Base-by-base conservation (phyloP, 2,113 vertebrate genomes). In the Podocnemis expansa region DNA sequence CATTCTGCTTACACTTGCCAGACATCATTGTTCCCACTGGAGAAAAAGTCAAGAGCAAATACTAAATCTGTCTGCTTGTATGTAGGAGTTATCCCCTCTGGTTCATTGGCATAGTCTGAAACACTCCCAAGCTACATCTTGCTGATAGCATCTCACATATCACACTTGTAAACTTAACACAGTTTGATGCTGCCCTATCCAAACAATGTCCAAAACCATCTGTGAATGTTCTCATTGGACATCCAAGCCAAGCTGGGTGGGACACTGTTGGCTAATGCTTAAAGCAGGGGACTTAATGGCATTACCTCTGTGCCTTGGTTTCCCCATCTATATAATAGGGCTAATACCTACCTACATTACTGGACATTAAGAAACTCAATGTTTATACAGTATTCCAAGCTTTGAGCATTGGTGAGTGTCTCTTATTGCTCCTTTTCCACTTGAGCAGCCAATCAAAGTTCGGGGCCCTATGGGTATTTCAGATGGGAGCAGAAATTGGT, bases 1-100 rank as follows among this genome's bases (percentile, higher is more conserved):
- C 91, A 94, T 87, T 93, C 84, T 97, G 95, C 95, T 96, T 94
- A 88, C 96, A 75, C 90, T 95, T 95, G 94, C 94, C 93, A 95
- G 94, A 95, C 93, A 97, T 90, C 82, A 87, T 43, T 67, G 8
- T 90, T 97, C 96, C 93, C 95, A 97, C 93, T 97, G 97, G 94
- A 43, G 95, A 96, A 96, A 91, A 95, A 84, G 95, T 91, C 82
- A 95, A 82, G 88, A 96, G 93, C 96, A 96, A 88, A 95, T 96
- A 95, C 90, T 80, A n/a, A 94, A 93, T 96, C 96, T 97, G 96
- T 88, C 96, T 90, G 80, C 55, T 87, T 89, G 95, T 82, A 88
- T 31, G 94, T 96, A 38, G 96, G 95, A 54, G 84, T 91, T 87
- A 96, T 92, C 90, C 86, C 41, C 25, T 96, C 89, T 88, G 93